phyloP scores from a whole-genome alignment of 2,888 invertebrate species.

The Syritta pipiens region DNA sequence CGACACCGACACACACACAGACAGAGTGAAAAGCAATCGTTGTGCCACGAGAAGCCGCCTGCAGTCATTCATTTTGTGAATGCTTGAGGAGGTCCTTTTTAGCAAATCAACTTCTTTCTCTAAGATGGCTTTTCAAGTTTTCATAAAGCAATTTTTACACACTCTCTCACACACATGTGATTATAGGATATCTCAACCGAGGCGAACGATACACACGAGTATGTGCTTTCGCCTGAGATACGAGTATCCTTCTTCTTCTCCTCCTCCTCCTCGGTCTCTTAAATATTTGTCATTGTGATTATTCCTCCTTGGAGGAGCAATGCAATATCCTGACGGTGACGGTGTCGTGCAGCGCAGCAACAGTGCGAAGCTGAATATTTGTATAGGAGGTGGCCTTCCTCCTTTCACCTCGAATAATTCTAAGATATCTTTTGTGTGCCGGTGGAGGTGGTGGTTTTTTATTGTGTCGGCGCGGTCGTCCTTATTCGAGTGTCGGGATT shows the following conservation, averaged over 20 bases:
- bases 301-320: conserved; percentile 37
- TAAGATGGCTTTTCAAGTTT: conserved; percentile 65
- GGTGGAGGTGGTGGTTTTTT: conserved; percentile 6
- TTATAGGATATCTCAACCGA: conserved; percentile 8
- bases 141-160: conserved; percentile 61
- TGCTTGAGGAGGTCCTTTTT: conserved; percentile 57
- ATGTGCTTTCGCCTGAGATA: conserved; percentile 20
- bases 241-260: background rate
- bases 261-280: conserved; percentile 33
- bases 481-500: conserved; percentile 55
- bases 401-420: conserved; percentile 63
- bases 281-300: conserved; percentile 66
- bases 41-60: conserved; percentile 33
- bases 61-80: conserved; percentile 60
- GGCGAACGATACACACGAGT: conserved; percentile 3
- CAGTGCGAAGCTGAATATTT: conserved; percentile 34
- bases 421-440: conserved; percentile 50
- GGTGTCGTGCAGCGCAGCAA: conserved; percentile 23
- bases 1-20: background rate
- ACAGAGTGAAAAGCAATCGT: conserved; percentile 24
- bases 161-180: conserved; percentile 31
- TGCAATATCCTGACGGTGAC: conserved; percentile 21
- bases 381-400: conserved; percentile 51
- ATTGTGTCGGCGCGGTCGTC: conserved; percentile 20
- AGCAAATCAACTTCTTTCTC: conserved; percentile 66